Percentiles rank a stretch among this genome's conserved stretches.
phyloP scores from a whole-genome alignment of 2,888 invertebrate genomes.

The Leptogaster cylindrica region DNA sequence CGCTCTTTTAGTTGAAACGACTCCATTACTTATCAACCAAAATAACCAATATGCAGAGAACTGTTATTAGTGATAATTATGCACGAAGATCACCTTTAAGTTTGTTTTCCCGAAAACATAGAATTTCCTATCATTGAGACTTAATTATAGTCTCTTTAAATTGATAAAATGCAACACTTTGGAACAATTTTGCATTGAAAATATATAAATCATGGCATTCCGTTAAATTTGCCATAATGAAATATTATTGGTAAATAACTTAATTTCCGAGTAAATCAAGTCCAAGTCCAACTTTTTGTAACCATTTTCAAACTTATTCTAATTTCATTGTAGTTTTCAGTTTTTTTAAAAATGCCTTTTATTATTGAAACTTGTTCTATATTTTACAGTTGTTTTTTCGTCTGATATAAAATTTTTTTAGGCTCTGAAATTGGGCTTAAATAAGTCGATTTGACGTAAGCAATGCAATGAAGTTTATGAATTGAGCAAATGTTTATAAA shows the following conservation, averaged over 20 bases:
- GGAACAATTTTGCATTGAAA: slow-evolving; percentile 16
- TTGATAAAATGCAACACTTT: slow-evolving; percentile 14
- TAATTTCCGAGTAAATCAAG: too few relatives aligned
- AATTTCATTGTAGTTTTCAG: not conserved
- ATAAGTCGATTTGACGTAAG: too few relatives aligned
- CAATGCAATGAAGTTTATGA: too few relatives aligned
- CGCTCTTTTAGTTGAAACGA: not conserved
- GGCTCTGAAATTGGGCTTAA: too few relatives aligned
- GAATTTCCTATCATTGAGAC: slow-evolving; percentile 4
- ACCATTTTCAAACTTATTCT: not conserved
- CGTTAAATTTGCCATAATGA: slow-evolving; percentile 9
- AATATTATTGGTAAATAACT: slow-evolving; percentile 22
- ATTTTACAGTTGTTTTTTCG: too few relatives aligned
- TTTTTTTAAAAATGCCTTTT: too few relatives aligned
- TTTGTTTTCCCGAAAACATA: slow-evolving; percentile 6
- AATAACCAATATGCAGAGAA: not conserved
- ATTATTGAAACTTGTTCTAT: too few relatives aligned
- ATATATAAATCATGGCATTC: slow-evolving; percentile 13
- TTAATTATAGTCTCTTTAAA: not conserved
- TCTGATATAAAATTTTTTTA: too few relatives aligned
- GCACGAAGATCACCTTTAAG: not conserved
- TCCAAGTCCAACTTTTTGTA: too few relatives aligned
- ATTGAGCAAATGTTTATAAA: too few relatives aligned
- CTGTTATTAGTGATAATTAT: not conserved
- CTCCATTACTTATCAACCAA: not conserved